These are phyloP conservation scores for Corythornis cristatus DNA, from an alignment of 2,113 vertebrate species.

Conservation along the genomic window DNA sequence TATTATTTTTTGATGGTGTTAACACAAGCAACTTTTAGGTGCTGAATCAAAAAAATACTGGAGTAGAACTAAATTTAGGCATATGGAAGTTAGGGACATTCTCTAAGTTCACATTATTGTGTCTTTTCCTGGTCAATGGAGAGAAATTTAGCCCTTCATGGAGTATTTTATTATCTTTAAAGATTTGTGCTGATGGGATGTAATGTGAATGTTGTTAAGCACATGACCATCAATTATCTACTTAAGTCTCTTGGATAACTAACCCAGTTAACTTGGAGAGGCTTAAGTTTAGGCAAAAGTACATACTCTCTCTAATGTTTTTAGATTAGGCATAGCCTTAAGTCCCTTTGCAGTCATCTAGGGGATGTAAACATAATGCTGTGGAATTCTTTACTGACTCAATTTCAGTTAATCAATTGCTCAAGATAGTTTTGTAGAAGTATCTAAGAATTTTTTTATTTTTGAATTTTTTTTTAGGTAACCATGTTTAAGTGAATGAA, in stretches of 20 bases:
- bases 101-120: background rate
- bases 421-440: background rate
- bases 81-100: background rate
- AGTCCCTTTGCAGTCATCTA: background rate
- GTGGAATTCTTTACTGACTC: background rate
- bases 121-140: background rate
- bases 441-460: rapidly evolving
- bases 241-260: background rate
- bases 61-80: rapidly evolving
- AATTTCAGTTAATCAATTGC: background rate
- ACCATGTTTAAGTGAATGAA: background rate
- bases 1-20: background rate
- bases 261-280: background rate
- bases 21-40: background rate
- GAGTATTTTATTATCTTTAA: background rate
- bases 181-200: rapidly evolving
- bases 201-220: background rate
- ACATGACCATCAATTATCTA: background rate
- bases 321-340: background rate
- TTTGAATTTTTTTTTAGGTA: background rate
- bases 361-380: background rate
- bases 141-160: background rate
- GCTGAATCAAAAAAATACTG: background rate
- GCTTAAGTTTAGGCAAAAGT: background rate
- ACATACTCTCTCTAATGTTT: rapidly evolving